Conservation (phyloP, 2,888 invertebrate genomes). For the Drosophila infuscata region DNA sequence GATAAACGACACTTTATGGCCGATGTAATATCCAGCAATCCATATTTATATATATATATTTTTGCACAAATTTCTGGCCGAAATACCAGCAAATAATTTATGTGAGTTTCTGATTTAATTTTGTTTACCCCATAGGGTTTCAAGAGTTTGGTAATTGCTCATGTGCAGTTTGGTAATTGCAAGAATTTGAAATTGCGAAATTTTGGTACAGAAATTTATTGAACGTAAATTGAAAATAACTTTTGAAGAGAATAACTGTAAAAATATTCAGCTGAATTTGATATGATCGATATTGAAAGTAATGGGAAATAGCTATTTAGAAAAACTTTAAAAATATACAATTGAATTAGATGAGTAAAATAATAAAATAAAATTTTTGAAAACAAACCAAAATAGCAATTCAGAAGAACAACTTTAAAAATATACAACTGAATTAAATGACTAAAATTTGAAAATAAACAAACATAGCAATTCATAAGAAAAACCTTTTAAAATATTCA, state of each 20-base stretch:
- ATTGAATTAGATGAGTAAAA: rapidly evolving
- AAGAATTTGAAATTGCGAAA: constrained; percentile 3
- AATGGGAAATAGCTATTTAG: background rate
- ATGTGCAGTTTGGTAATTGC: background rate
- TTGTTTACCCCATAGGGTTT: constrained; percentile 24
- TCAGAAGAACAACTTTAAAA: background rate
- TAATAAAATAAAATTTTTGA: no score
- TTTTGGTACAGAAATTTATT: background rate
- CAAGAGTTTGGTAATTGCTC: constrained; percentile 1
- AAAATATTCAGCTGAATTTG: background rate
- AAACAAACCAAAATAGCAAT: no score
- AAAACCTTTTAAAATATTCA: background rate
- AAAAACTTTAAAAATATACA: background rate
- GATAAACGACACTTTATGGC: constrained; percentile 58
- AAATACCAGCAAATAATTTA: constrained; percentile 22
- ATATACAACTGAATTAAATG: background rate
- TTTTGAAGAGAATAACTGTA: background rate
- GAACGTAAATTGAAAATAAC: background rate
- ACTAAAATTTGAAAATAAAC: no score
- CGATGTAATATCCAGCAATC: constrained; percentile 33
- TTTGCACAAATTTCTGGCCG: constrained; percentile 24
- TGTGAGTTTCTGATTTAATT: background rate
- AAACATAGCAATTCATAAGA: background rate
- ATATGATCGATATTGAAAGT: background rate
- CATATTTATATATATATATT: constrained; percentile 31